These are phyloP conservation scores for Nanger granti DNA, from an alignment of 2,113 vertebrate species.

Conservation along the genomic window DNA sequence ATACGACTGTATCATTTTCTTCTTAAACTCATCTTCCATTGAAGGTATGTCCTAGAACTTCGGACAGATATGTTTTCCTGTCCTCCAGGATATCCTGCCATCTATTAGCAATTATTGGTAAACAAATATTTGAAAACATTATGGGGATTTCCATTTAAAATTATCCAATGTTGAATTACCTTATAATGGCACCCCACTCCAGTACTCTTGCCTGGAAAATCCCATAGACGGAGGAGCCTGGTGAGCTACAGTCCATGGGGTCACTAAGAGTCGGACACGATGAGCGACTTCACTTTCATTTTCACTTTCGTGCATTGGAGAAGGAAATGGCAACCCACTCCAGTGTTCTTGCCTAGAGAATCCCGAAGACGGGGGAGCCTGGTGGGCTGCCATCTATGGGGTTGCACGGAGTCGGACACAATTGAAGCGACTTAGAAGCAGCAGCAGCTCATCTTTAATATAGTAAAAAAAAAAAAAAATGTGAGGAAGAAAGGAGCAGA, in stretches of 20 bases:
- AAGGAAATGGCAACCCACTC: too few species aligned
- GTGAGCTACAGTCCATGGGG: too few species aligned
- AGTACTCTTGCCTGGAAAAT: too few species aligned
- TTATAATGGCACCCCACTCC: not conserved
- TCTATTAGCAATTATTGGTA: not conserved
- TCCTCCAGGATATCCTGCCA: not conserved
- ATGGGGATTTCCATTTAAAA: not conserved
- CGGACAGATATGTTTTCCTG: not conserved
- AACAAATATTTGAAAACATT: not conserved
- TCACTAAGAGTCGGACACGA: rapidly evolving
- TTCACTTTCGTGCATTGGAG: too few species aligned
- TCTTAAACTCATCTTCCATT: not conserved
- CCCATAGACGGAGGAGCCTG: too few species aligned
- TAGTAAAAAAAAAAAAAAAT: not conserved
- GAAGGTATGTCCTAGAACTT: not conserved
- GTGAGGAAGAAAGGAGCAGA: not conserved
- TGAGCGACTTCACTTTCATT: too few species aligned
- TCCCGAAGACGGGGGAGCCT: too few species aligned
- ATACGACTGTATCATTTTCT: not conserved
- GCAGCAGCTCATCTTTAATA: not conserved
- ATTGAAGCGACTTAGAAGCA: too few species aligned
- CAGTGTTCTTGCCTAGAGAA: too few species aligned
- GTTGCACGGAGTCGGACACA: rapidly evolving
- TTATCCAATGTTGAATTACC: not conserved
- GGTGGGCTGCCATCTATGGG: too few species aligned